A percentile compares a stretch with the other conserved stretches of the same genome.
Evolutionary conservation across 2,888 invertebrate species (phyloP).

Genomic region (Atrina japonica): DNA sequence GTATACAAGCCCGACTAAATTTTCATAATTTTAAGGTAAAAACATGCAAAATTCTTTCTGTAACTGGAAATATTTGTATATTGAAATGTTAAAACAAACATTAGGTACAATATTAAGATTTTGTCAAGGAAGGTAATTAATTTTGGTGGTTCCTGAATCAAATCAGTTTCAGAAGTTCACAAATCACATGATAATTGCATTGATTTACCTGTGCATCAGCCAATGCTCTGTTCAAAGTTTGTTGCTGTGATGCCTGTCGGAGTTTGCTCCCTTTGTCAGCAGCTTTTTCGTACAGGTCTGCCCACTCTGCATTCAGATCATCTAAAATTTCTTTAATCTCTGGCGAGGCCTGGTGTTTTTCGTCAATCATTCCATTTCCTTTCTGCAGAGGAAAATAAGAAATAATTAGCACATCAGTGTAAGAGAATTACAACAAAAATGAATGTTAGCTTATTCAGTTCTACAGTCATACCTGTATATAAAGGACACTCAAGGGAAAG

Average conservation of each 20-base stretch:
- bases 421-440: not conserved
- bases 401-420: not conserved
- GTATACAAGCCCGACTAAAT: no score
- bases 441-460: not conserved
- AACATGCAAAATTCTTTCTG: no score
- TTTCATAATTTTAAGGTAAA: no score
- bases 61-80: no score
- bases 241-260: slow-evolving; percentile 90
- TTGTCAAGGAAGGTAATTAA: no score
- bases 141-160: no score
- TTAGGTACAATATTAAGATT: no score
- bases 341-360: slow-evolving; percentile 86
- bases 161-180: no score
- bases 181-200: no score
- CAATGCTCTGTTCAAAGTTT: slow-evolving; percentile 85
- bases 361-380: slow-evolving; percentile 88
- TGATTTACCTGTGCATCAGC: slow-evolving; percentile 92
- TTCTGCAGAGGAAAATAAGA: slow-evolving; percentile 79
- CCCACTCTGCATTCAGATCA: slow-evolving; percentile 90
- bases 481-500: no score
- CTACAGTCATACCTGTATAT: no score
- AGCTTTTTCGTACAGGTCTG: slow-evolving; percentile 86
- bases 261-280: slow-evolving; percentile 87
- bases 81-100: no score
- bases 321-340: slow-evolving; percentile 87